Conservation (phyloP, 2,888 invertebrate genomes). For the Pachliopta kotzebuea region DNA sequence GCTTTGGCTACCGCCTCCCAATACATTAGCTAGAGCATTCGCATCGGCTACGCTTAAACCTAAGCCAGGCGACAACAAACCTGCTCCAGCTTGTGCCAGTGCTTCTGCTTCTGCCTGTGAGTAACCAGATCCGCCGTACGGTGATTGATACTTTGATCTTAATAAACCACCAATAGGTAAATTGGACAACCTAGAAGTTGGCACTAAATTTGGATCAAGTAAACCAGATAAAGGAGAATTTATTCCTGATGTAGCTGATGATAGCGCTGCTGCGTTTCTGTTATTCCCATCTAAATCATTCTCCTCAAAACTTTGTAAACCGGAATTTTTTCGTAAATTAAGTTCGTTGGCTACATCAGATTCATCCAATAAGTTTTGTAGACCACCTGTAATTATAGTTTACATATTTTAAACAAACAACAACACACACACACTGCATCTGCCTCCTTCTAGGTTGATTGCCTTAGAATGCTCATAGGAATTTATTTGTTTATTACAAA, state of each 20-base stretch:
- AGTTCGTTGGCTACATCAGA: constrained; percentile 11
- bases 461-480: no score
- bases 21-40: constrained; percentile 8
- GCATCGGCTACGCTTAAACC: constrained; percentile 4
- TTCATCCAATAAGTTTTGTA: constrained; percentile 15
- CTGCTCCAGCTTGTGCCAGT: not conserved
- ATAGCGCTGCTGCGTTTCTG: constrained; percentile 27
- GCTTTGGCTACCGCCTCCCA: constrained; percentile 9
- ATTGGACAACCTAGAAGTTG: constrained; percentile 25
- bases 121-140: constrained; percentile 14
- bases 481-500: no score
- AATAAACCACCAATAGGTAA: not conserved
- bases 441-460: no score
- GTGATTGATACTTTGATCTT: not conserved
- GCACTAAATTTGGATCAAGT: constrained; percentile 24
- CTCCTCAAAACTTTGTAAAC: not conserved
- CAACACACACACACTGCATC: no score
- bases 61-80: not conserved
- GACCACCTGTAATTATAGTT: constrained; percentile 11
- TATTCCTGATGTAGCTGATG: constrained; percentile 17
- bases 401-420: not conserved
- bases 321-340: not conserved
- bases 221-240: constrained; percentile 9
- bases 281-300: not conserved
- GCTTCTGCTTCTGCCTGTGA: constrained; percentile 19